phyloP scores from a whole-genome alignment of 1,140 invertebrate species.

The Oscheius sp. region DNA sequence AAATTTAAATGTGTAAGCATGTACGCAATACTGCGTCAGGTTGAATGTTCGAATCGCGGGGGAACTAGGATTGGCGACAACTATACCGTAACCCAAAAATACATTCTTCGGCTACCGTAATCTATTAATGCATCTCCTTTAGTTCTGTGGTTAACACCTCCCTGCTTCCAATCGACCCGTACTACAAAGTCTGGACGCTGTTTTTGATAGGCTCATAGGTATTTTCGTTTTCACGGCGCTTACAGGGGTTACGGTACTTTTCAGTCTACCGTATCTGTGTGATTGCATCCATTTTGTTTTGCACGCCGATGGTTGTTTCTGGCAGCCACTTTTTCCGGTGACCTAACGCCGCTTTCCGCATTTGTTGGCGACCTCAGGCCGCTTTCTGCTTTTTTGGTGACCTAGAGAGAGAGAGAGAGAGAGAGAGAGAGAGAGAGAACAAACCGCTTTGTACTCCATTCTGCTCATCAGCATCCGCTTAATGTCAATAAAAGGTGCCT shows the following conservation, averaged over 20 bases:
- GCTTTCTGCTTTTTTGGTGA: no score
- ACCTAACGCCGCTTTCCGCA: neutral
- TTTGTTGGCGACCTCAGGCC: neutral
- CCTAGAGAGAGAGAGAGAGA: neutral
- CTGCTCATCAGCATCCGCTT: no score
- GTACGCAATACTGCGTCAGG: no score
- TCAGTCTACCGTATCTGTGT: slow-evolving; percentile 54
- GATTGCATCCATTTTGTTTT: slow-evolving; percentile 44
- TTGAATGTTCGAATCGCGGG: no score
- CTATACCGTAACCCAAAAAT: neutral
- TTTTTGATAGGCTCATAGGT: slow-evolving; percentile 39
- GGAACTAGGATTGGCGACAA: no score
- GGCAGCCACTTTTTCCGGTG: no score
- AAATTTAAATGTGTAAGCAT: no score
- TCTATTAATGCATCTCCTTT: slow-evolving; percentile 6
- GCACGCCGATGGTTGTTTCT: slow-evolving; percentile 50
- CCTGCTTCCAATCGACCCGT: slow-evolving; percentile 29
- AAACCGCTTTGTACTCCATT: slow-evolving; percentile 8
- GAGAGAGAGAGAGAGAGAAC: no score
- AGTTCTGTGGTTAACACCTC: slow-evolving; percentile 37
- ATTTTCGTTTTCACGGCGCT: neutral
- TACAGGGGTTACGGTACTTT: neutral
- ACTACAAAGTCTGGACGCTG: slow-evolving; percentile 31
- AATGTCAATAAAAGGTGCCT: no score
- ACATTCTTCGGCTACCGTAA: neutral